Base-by-base conservation (phyloP, 2,797 vertebrate genomes). In the Poeciliopsis infans region DNA sequence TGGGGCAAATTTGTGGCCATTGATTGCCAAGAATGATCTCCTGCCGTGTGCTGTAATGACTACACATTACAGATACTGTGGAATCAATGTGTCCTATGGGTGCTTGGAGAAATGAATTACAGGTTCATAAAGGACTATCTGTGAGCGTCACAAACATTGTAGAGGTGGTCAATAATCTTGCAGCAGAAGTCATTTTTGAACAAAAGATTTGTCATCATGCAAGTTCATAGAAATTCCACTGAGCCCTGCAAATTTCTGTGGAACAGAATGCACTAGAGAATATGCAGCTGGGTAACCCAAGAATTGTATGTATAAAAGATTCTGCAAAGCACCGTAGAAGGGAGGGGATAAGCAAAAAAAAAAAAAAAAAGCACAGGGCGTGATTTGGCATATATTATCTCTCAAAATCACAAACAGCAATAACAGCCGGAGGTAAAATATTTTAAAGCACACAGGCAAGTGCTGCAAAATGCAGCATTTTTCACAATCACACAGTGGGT, bases 1-100 rank as follows among this genome's bases (percentile, higher is more conserved):
- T 88, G 85, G 89, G 88, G 82, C 83, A 90, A 94, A 94, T 95
- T 90, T 95, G 92, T 89, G 87, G 89, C 86, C 90, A 94, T 94
- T 91, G 94, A 95, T 95, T 91, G 87, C 83, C 81, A 85, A 89
- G 92, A 94, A 92, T 92, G 93, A 94, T 94, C 91, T 88, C 91
- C 93, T 86, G 90, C 87, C 83, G 84, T 49, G 88, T 69, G 83
- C 85, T 80, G 92, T 93, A 95, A 95, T 94, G 92, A 93, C 93
- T 93, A 90, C 91, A 93, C 89, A 93, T 93, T 94, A 92, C 90
- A 91, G 90, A 93, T 89, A 92, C 90, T 79, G 90, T 74, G 83
- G 81, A 93, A 94, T 95, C 93, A 93, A 94, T 94, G 92, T 87
- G 91, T 90, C 87, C 93, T 87, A 89, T 83, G 92, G 83, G 80